Conservation (phyloP, 2,888 invertebrate genomes). For the Spialia ferax region DNA sequence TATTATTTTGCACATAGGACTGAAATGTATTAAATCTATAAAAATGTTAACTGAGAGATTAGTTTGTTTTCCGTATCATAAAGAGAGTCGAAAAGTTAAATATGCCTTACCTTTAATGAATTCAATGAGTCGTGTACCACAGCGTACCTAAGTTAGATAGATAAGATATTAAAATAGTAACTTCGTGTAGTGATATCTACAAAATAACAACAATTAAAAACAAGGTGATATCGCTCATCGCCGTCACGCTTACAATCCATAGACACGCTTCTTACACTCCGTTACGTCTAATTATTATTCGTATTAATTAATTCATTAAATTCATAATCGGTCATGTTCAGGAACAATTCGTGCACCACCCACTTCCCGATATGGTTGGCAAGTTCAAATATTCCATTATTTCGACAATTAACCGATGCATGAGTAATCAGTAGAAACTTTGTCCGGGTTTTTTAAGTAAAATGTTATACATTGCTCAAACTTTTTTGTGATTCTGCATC, state of each 20-base stretch:
- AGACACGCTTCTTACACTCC: conserved; percentile 20
- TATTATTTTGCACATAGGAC: no score
- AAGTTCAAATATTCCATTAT: conserved; percentile 24
- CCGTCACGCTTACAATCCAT: conserved; percentile 13
- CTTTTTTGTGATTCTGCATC: not conserved
- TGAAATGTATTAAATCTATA: no score
- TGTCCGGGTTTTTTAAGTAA: not conserved
- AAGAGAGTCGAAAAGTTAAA: no score
- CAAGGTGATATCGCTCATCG: not conserved
- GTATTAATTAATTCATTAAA: conserved; percentile 9
- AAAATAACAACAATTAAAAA: not conserved
- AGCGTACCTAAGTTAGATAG: no score
- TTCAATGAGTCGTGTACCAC: no score
- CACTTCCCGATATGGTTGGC: conserved; percentile 30
- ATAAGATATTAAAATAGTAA: no score
- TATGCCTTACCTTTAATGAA: no score
- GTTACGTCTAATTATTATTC: conserved; percentile 23
- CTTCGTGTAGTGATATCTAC: no score
- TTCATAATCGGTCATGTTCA: conserved; percentile 20
- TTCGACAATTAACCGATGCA: conserved; percentile 24
- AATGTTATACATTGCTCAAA: no score
- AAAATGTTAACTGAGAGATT: no score
- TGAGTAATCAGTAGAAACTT: conserved; percentile 36
- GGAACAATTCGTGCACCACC: conserved; percentile 21
- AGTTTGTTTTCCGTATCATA: no score